Evolutionary conservation across 2,113 vertebrate species (phyloP).

Genomic region (Sander lucioperca): DNA sequence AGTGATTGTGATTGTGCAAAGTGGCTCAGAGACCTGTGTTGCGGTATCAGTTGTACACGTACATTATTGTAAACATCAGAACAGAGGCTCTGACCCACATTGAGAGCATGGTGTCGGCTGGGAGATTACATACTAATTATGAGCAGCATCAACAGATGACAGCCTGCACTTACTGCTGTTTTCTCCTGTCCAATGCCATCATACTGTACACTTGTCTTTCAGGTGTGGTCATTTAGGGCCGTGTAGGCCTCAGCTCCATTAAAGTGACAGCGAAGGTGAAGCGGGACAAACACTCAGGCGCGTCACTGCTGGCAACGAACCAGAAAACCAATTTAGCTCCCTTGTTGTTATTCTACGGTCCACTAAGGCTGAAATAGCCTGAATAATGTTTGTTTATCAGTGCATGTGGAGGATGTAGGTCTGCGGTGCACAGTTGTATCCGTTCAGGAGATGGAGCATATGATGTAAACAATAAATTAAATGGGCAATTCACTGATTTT

Average conservation of each 20-base stretch:
- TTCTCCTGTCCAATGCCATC: conserved; percentile 38
- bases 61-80: conserved; percentile 42
- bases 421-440: conserved; percentile 32
- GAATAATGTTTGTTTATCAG: conserved; percentile 60
- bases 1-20: conserved; percentile 62
- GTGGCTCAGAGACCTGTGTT: conserved; percentile 44
- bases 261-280: conserved; percentile 73
- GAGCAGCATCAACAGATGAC: conserved; percentile 48
- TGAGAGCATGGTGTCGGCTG: conserved; percentile 19
- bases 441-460: conserved; percentile 1
- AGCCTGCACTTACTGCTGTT: conserved; percentile 45
- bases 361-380: conserved; percentile 51
- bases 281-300: conserved; percentile 49
- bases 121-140: conserved; percentile 61
- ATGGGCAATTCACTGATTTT: not conserved
- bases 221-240: conserved; percentile 54
- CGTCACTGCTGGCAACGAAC: conserved; percentile 63
- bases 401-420: conserved; percentile 12
- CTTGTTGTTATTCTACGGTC: conserved; percentile 59
- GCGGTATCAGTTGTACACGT: conserved; percentile 41
- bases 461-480: conserved; percentile 5
- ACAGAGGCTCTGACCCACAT: conserved; percentile 45
- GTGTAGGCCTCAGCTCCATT: conserved; percentile 35
- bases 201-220: conserved; percentile 35
- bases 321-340: conserved; percentile 75